phyloP scores from a whole-genome alignment of 2,888 invertebrate genomes.

The Marronus borbonicus region DNA sequence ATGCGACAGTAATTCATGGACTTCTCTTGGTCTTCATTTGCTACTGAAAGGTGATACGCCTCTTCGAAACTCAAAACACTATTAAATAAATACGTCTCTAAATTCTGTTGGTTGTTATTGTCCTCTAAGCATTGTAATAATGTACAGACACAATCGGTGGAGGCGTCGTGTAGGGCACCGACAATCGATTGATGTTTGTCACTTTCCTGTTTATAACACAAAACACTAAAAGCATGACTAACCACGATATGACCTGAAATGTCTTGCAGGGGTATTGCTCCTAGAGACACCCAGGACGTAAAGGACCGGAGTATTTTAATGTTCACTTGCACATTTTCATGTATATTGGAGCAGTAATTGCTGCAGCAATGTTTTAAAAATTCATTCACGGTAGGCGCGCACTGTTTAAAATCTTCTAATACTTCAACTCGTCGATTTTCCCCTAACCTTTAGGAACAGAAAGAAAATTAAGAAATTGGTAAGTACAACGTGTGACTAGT shows the following conservation, averaged over 20 bases:
- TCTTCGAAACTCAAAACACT: conserved; percentile 86
- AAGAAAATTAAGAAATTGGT: background rate
- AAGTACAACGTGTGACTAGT: no score
- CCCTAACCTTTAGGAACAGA: conserved; percentile 75
- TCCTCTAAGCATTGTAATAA: conserved; percentile 88
- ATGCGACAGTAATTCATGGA: conserved; percentile 94
- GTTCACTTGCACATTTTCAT: conserved; percentile 79
- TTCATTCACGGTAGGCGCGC: conserved; percentile 83
- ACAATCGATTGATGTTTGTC: conserved; percentile 61
- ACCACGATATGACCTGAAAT: conserved; percentile 83
- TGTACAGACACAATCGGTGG: conserved; percentile 91
- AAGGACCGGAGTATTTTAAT: conserved; percentile 87
- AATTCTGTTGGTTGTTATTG: conserved; percentile 79
- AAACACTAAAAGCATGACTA: conserved; percentile 72
- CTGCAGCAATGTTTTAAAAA: conserved; percentile 86
- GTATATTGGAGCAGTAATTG: conserved; percentile 76
- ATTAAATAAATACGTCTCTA: conserved; percentile 87
- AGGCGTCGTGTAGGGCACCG: conserved; percentile 84
- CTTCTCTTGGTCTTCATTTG: conserved; percentile 94
- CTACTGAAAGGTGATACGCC: conserved; percentile 92
- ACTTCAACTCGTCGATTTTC: conserved; percentile 92
- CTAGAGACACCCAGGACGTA: conserved; percentile 92
- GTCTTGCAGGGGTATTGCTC: conserved; percentile 83
- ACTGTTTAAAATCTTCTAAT: conserved; percentile 82
- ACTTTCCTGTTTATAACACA: conserved; percentile 59